Base-by-base conservation (phyloP, 2,888 invertebrate genomes). In the Pollenia labialis region DNA sequence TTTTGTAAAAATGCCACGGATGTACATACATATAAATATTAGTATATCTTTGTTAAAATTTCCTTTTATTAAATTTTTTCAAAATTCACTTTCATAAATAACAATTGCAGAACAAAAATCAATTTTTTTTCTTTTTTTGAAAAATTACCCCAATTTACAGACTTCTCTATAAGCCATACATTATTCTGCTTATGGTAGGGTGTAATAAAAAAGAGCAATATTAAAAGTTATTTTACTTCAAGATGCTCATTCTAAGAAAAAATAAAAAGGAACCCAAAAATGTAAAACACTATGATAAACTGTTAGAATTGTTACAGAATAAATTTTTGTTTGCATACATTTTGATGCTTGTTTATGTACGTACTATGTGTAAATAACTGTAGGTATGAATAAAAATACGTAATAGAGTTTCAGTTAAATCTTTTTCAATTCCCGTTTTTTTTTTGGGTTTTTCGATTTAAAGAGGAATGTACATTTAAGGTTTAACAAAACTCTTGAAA, bases 221-320 rank as follows among this genome's bases (percentile, higher is more conserved):
- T 66, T 76, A 56, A 66, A 76, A 76, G 64, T 76, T 64, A 46
- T 54, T 16, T 42, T 12, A 76, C 16, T 46, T 44, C 62, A 62
- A 75, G 74, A 76, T 66, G 66, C 44, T 66, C 12, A 12, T 44
- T 44, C 44, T 54, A 46, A 0, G n/a, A 66, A 18, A 56, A 18
- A 68, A 42, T 50, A 42, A 69, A 40, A 42, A 58, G 32, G 6
- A 32, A 68, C 14, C 10, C 18, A 48, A 77, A 23, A 23, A 23
- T 23, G 23, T 2, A 23, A 23, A 69, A 60, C 42, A 79, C 50
- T 60, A 71, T 71, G 69, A 60, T 71, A 69, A 80, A 80, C 52
- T 71, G 60, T 62, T 52, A 54, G 12, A 60, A 71, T 69, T 80
- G 69, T 52, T 69, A 52, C 69, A 60, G 52, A 80, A 62, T 62